Percentiles rank a stretch among this genome's conserved stretches.
Conservation (phyloP, 2,113 vertebrate genomes). For the Condylura cristata region DNA sequence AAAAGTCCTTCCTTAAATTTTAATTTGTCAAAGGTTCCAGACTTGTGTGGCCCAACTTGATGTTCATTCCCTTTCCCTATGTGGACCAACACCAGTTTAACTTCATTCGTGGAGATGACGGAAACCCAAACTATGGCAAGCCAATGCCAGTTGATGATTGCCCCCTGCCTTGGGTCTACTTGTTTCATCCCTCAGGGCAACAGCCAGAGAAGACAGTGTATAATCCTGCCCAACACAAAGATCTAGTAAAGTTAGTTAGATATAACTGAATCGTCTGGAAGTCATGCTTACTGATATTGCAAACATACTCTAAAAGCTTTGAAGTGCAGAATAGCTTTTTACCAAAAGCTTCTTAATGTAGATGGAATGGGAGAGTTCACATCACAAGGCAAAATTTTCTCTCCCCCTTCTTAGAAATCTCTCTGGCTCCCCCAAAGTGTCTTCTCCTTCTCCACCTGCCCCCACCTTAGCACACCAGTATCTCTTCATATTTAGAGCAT, state of each 20-base stretch:
- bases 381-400: not conserved
- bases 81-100: not conserved
- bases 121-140: not conserved
- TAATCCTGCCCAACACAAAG: not conserved
- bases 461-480: not conserved
- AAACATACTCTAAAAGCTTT: not conserved
- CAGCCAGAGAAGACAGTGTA: not conserved
- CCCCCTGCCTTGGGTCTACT: accelerated
- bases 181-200: not conserved
- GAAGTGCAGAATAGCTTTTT: not conserved
- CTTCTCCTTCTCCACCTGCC: not conserved
- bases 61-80: not conserved
- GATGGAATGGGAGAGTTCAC: not conserved
- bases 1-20: not conserved
- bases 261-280: not conserved
- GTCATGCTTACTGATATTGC: not conserved
- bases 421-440: not conserved
- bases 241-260: not conserved
- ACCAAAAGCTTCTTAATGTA: not conserved
- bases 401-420: not conserved
- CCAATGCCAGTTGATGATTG: too few species aligned
- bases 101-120: not conserved
- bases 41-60: not conserved
- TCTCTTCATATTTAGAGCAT: not conserved
- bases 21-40: not conserved